These are phyloP conservation scores for Hymenochirus boettgeri DNA, from an alignment of 2,113 vertebrate species.

Conservation along the genomic window DNA sequence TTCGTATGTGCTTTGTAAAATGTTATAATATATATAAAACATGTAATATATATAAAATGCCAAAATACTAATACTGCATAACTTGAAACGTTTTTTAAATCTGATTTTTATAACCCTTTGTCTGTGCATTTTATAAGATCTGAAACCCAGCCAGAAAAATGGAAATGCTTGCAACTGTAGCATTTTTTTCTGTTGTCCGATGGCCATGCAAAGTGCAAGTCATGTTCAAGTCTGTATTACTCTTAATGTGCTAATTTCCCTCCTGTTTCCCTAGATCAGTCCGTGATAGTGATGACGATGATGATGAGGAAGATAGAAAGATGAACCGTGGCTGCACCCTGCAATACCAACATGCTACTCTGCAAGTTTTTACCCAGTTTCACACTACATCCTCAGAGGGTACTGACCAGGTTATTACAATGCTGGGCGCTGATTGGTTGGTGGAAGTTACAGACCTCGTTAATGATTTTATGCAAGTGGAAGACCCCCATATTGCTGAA, in stretches of 20 bases:
- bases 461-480: constrained; percentile 87
- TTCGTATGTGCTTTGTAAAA: no score
- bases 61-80: no score
- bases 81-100: no score
- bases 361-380: constrained; percentile 95
- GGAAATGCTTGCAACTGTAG: background rate
- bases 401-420: constrained; percentile 89
- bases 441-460: constrained; percentile 96
- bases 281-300: constrained; percentile 86
- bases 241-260: background rate
- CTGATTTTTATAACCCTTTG: no score
- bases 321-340: constrained; percentile 86
- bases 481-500: constrained; percentile 81
- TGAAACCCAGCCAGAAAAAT: constrained; percentile 11
- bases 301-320: constrained; percentile 81
- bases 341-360: constrained; percentile 88
- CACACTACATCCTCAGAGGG: constrained; percentile 90
- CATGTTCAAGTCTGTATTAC: background rate
- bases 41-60: no score
- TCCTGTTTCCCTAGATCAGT: constrained; percentile 68
- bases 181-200: no score
- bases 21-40: no score
- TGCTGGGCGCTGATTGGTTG: constrained; percentile 95
- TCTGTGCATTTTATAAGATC: no score
- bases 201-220: no score